phyloP scores from a whole-genome alignment of 92 coral and sea anemone genomes.

The Metridium senile region DNA sequence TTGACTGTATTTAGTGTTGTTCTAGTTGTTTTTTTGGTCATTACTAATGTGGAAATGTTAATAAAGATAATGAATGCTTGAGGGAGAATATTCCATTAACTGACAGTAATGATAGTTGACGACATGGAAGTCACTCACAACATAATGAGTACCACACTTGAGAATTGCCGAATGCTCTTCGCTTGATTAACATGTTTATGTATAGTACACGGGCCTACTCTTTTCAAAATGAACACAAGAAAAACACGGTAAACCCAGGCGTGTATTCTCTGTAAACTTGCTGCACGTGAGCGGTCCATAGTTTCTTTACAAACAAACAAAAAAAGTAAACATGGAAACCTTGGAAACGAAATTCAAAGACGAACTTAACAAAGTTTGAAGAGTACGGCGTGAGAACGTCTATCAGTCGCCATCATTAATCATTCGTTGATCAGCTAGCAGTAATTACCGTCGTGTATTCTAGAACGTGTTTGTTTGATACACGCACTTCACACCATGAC shows the following conservation, averaged over 20 bases:
- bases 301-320: no score
- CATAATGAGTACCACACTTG: background rate
- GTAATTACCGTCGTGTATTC: no score
- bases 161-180: background rate
- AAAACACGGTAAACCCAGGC: no score
- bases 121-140: background rate
- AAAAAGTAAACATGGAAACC: background rate
- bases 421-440: no score
- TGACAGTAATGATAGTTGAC: background rate
- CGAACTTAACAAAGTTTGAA: background rate
- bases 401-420: background rate
- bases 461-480: no score
- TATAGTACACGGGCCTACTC: background rate
- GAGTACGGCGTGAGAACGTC: background rate
- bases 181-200: background rate
- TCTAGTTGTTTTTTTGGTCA: background rate
- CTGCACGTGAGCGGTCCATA: no score
- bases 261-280: no score
- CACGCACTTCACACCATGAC: no score
- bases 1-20: background rate
- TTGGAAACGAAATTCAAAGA: background rate
- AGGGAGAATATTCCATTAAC: background rate
- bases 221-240: background rate
- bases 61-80: background rate
- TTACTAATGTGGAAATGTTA: background rate